Evolutionary conservation across 2,888 invertebrate species (phyloP), one percentile per base, ranked within the genome.

Genomic region (Laspeyria flexula): DNA sequence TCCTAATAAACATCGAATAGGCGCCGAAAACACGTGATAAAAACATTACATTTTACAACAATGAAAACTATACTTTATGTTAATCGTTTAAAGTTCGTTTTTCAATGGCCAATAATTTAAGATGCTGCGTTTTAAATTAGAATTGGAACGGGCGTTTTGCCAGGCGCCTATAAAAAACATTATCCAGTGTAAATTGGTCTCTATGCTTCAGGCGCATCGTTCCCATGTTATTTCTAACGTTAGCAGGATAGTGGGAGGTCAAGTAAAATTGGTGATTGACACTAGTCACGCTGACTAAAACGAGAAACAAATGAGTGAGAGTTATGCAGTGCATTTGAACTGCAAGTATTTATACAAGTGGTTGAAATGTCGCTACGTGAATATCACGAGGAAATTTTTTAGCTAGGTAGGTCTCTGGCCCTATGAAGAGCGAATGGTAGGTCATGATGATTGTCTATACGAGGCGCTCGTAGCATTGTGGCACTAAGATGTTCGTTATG

Each of bases 21-120:
- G 51, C 60, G 53, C 60, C 55, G 49, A 64, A 50, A 45, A 7
- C 51, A 63, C 43, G 49, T 54, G 51, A 59, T 30, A 7, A 38
- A 38, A 18, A 5, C 10, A 27, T 18, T 50, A 11, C 11, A 25
- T 15, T 18, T 10, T 25, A 25, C 7, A 13, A 43, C 21, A 37
- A 37, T 37, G 7, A 44, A 60, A 60, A 55, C 30, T 41, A 44
- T 44, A 46, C 42, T 29, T 43, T 48, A 43, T 7, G 0, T n/a
- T 3, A 52, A 12, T 0, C 7, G 1, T 5, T 23, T 11, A 59
- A 15, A 33, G 56, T 37, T 37, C 18, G 45, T 43, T 40, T 39
- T 59, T 9, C 12, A 5, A 48, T 21, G 34, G 42, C 35, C 31
- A 37, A 18, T 34, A 4, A 34, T 25, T 44, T 15, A 11, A 41